phyloP scores from a whole-genome alignment of 1,140 invertebrate genomes.

The Drosophila albomicans region DNA sequence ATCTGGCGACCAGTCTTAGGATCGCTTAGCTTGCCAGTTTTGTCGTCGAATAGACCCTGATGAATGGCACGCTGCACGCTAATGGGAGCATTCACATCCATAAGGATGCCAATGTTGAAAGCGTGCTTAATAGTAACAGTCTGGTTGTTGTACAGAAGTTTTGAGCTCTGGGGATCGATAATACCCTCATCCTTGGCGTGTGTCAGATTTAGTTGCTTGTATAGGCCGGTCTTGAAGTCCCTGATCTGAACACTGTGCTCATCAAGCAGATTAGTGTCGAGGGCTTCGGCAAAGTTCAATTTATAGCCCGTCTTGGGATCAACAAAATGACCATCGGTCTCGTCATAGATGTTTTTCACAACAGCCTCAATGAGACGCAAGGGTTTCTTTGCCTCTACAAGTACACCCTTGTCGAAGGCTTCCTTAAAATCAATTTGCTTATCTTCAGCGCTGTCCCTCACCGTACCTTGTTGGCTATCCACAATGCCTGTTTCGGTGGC shows the following conservation, averaged over 20 bases:
- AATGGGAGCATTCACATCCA: constrained; percentile 92
- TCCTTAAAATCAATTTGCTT: constrained; percentile 92
- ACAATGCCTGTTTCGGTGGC: constrained; percentile 92
- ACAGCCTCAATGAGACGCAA: constrained; percentile 94
- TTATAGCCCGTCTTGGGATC: constrained; percentile 91
- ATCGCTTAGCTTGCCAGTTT: constrained; percentile 93
- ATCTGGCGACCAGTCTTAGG: constrained; percentile 90
- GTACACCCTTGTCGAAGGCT: constrained; percentile 93
- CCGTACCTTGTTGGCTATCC: constrained; percentile 90
- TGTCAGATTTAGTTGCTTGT: constrained; percentile 90
- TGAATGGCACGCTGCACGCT: constrained; percentile 94
- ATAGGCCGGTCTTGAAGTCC: constrained; percentile 91
- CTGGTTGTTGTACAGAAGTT: constrained; percentile 88
- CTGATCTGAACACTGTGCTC: constrained; percentile 93
- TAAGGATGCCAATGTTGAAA: constrained; percentile 91
- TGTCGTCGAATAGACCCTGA: constrained; percentile 93
- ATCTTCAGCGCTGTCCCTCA: constrained; percentile 86
- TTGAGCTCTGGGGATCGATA: constrained; percentile 90
- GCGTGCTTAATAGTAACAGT: constrained; percentile 92
- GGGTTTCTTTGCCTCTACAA: constrained; percentile 92
- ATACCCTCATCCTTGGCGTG: constrained; percentile 91
- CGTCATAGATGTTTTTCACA: constrained; percentile 92
- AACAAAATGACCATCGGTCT: constrained; percentile 90
- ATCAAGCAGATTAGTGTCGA: constrained; percentile 91
- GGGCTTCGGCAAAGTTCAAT: constrained; percentile 90